Conservation (phyloP, 2,888 invertebrate species). For the Blastobasis adustella region DNA sequence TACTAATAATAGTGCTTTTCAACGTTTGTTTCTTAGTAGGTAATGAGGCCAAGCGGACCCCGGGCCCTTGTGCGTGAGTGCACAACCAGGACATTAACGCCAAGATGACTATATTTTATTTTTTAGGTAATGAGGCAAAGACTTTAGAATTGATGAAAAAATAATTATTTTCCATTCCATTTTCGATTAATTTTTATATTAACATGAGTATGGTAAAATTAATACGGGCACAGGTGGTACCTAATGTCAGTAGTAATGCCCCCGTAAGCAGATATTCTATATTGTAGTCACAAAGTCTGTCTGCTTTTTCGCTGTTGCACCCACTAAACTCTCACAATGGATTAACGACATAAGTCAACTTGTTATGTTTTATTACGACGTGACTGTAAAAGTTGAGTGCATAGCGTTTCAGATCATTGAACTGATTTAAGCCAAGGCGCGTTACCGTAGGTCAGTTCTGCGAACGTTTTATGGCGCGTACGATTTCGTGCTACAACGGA, state of each 20-base stretch:
- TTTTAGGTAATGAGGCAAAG: no score
- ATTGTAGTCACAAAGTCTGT: constrained; percentile 38
- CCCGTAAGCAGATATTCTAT: constrained; percentile 15
- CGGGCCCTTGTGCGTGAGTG: no score
- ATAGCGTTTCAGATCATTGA: constrained; percentile 17
- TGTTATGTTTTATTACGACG: constrained; percentile 39
- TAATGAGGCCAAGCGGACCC: no score
- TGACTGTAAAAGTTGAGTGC: constrained; percentile 39
- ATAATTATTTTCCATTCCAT: not conserved
- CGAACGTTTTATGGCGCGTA: no score
- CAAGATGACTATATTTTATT: no score
- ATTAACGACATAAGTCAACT: constrained; percentile 54
- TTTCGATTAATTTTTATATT: not conserved
- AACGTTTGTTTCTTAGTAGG: no score
- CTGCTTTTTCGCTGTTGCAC: constrained; percentile 25
- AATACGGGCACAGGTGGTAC: not conserved
- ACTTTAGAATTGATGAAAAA: not conserved
- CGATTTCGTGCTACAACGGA: no score
- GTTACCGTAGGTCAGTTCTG: constrained; percentile 15
- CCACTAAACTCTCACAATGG: constrained; percentile 44
- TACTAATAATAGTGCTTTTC: no score
- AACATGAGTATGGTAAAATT: not conserved
- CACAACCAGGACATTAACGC: no score
- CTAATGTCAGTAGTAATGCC: not conserved
- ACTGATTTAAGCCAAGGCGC: constrained; percentile 5